Evolutionary conservation across 2,113 vertebrate genomes (phyloP).

Genomic region (Hipposideros armiger): DNA sequence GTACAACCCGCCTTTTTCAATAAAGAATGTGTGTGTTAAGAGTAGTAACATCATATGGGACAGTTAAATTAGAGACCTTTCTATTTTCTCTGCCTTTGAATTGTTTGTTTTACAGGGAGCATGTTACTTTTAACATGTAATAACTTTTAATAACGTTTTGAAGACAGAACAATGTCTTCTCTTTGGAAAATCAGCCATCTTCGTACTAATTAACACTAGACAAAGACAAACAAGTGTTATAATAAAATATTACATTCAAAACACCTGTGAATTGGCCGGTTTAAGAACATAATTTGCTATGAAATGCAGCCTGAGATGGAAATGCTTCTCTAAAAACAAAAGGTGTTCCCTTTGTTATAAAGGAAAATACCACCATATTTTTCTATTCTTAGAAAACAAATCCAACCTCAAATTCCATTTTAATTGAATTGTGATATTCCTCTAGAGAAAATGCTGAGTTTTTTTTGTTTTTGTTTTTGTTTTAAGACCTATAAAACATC

Average conservation of each 20-base stretch:
- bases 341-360: background rate
- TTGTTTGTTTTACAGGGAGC: constrained; percentile 10
- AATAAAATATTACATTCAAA: constrained; percentile 80
- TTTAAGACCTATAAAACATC: background rate
- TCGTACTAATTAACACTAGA: constrained; percentile 72
- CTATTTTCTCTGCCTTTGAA: background rate
- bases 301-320: constrained; percentile 57
- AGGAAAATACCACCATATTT: background rate
- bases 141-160: constrained; percentile 26
- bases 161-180: background rate
- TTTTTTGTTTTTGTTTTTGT: background rate
- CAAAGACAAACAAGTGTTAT: constrained; percentile 80
- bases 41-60: background rate
- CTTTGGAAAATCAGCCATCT: constrained; percentile 69
- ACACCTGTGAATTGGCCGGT: constrained; percentile 55
- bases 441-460: background rate
- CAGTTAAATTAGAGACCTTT: background rate
- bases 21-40: background rate
- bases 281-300: constrained; percentile 82
- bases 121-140: background rate
- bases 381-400: background rate
- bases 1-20: background rate
- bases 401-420: background rate
- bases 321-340: background rate
- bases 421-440: background rate